Base-by-base conservation (phyloP, 2,113 vertebrate species). In the Strix aluco region DNA sequence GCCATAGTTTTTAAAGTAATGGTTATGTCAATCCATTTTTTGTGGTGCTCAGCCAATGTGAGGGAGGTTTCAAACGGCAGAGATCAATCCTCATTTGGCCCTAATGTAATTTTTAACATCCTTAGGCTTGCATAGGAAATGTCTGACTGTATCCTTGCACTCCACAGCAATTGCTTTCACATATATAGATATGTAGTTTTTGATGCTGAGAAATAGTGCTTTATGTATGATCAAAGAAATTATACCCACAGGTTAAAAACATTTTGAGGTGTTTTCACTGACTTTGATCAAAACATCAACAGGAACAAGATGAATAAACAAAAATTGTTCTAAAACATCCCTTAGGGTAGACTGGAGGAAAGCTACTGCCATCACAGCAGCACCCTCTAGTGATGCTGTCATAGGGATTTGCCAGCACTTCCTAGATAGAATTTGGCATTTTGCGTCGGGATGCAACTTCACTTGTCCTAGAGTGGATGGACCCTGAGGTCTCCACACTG, bases 311-410 rank as follows among this genome's bases (percentile, higher is more conserved):
- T 3, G 13, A 89, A 77, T 78, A 63, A 81, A 79, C 18, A 79
- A 86, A 69, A 58, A 7, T 3, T 16, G 20, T 15, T 75, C 30
- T 58, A 32, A 92, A 87, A 36, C 36, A 27, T 30, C 18, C 32
- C 27, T 67, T 52, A 32, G 55, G n/a, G 10, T 5, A 30, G 46
- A 15, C 40, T n/a, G 66, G 34, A 70, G 36, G 62, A 62, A 59
- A 91, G 51, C 44, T 36, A 58, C 36, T 30, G 55, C 46, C 4
- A 32, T 78, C 84, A n/a, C 70, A 81, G 91, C 77, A 97, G 93
- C 90, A 79, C 90, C 94, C 93, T 94, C 96, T 96, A 91, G 88
- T n/a, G 92, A 85, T 87, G 32, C 73, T 52, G 36, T 16, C 72
- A 13, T 2, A 9, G 75, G 18, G 12, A 18, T 89, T 55, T 75